Evolutionary conservation across 2,113 vertebrate genomes (phyloP), one percentile per base, ranked within the genome.

Genomic region (Arenaria interpres): DNA sequence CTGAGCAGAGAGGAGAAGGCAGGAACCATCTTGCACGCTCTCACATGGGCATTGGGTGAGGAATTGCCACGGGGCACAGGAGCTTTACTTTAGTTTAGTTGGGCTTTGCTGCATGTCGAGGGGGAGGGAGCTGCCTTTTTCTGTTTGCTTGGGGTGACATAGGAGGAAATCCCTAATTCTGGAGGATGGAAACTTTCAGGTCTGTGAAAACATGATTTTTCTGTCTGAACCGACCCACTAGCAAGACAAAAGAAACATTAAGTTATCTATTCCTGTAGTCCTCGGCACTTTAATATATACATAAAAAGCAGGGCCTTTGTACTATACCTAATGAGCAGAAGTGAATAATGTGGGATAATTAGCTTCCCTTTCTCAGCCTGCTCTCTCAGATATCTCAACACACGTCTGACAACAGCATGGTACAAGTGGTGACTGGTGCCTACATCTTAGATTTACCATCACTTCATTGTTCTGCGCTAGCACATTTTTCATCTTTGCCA

Each of bases 301-400:
- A 93, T 96, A 92, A 91, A 91, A 97, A 96, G 89, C 93, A 88
- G 76, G 79, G 62, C 91, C 79, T 95, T 96, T 97, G 95, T 94
- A 96, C 79, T 94, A 72, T 74, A 90, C 84, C 76, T 97, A 96
- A 97, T 95, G 93, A 97, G 92, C 89, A 95, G 90, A 92, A 97
- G 93, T 96, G 94, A 97, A 95, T 93, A 97, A 95, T 95, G 94
- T 78, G 91, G 83, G 69, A 94, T 95, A 97, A 97, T 97, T 97
- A 97, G 90, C 95, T 95, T 96, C 85, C 80, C 74, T 97, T 97
- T 95, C 95, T 96, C 91, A 92, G 87, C 54, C 96, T 71, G 69
- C 77, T 92, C 93, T 69, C 94, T 93, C 87, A 39, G 71, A 88
- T 91, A 97, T 88, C 95, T 97, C 94, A 79, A 90, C 91, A 91